Conservation (phyloP, 2,797 vertebrate genomes). For the Lycodopsis pacificus region DNA sequence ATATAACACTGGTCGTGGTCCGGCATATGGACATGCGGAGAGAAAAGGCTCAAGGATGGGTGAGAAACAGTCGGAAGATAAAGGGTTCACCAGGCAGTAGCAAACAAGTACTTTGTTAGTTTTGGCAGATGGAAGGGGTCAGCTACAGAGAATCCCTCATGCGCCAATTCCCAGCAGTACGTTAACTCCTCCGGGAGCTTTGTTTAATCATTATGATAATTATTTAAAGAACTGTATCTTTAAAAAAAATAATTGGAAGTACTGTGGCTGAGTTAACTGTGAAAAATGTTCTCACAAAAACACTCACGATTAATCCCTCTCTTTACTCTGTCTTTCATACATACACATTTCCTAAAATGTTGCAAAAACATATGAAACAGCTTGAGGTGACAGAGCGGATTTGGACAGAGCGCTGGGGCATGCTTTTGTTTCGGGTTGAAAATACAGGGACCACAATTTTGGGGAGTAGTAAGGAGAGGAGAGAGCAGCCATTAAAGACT, state of each 20-base stretch:
- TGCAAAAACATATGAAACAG: not conserved
- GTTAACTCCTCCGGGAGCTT: slow-evolving; percentile 19
- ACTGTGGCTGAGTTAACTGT: not conserved
- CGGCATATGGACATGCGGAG: slow-evolving; percentile 40
- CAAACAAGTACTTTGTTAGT: slow-evolving; percentile 66
- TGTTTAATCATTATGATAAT: slow-evolving; percentile 14
- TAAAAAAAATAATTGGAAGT: not conserved
- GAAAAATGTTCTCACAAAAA: not conserved
- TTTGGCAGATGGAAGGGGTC: slow-evolving; percentile 63
- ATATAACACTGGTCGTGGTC: slow-evolving; percentile 42
- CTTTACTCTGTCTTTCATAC: not conserved
- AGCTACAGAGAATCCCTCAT: slow-evolving; percentile 39
- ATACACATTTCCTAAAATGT: slow-evolving; percentile 3
- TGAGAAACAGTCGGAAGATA: slow-evolving; percentile 53
- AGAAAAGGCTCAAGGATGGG: slow-evolving; percentile 34
- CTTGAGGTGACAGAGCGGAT: slow-evolving; percentile 38
- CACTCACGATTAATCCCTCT: not conserved
- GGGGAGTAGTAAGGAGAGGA: not conserved
- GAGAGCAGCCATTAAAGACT: slow-evolving; percentile 4
- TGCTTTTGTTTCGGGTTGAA: slow-evolving; percentile 7
- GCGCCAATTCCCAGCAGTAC: slow-evolving; percentile 44
- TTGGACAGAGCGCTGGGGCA: slow-evolving; percentile 28
- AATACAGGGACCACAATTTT: not conserved
- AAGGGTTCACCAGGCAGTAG: slow-evolving; percentile 47
- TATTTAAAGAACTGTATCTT: slow-evolving; percentile 1